phyloP scores from a whole-genome alignment of 1,140 invertebrate species.

The Arion vulgaris region DNA sequence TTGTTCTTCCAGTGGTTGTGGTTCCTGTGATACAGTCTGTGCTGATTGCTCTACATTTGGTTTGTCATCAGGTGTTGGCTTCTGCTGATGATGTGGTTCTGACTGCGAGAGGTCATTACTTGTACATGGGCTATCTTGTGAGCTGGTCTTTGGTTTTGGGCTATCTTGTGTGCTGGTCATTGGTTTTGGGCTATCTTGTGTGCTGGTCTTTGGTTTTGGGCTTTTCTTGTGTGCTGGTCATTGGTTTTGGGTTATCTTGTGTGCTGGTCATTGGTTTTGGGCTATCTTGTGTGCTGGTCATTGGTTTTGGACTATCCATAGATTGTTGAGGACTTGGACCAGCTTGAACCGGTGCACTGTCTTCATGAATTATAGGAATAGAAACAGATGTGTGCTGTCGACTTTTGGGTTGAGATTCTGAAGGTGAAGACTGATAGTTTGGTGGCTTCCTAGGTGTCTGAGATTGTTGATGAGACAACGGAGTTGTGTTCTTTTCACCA shows the following conservation, averaged over 20 bases:
- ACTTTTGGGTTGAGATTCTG: conserved; percentile 21
- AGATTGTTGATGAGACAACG: conserved; percentile 35
- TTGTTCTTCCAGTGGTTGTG: conserved; percentile 45
- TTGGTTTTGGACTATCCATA: not conserved
- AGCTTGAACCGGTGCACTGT: not conserved
- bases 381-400: not conserved
- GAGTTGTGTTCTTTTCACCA: not conserved
- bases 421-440: not conserved
- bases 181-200: too few species aligned
- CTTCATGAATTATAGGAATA: conserved; percentile 31
- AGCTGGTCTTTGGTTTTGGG: too few species aligned
- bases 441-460: not conserved
- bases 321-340: not conserved
- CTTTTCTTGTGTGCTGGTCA: too few species aligned
- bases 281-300: not conserved
- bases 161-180: not conserved
- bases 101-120: conserved; percentile 1
- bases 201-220: too few species aligned
- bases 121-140: too few species aligned
- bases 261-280: not conserved
- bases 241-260: too few species aligned
- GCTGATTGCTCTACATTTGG: not conserved
- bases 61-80: conserved; percentile 42
- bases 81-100: not conserved
- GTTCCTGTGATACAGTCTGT: not conserved